phyloP scores from a whole-genome alignment of 2,888 invertebrate genomes.

The Plemyria rubiginata region DNA sequence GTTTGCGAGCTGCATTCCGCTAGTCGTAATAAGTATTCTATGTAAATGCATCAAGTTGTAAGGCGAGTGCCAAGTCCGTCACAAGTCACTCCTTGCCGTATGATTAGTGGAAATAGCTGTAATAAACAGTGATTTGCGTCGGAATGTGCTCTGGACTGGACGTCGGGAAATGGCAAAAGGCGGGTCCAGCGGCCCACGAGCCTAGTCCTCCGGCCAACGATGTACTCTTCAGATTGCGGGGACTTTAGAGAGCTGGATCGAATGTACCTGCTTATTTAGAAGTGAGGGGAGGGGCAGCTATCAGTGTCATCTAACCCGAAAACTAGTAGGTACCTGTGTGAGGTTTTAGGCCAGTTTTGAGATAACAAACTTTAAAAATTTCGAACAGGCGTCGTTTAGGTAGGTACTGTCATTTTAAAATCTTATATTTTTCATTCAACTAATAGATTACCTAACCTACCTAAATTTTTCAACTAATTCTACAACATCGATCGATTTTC shows the following conservation, averaged over 20 bases:
- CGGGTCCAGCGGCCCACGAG: slow-evolving; percentile 58
- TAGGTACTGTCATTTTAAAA: too few species aligned
- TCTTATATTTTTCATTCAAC: too few species aligned
- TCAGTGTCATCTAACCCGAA: not conserved
- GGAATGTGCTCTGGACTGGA: slow-evolving; percentile 58
- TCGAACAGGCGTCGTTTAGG: too few species aligned
- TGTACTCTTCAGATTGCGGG: not conserved
- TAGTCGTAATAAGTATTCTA: not conserved
- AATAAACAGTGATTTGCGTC: slow-evolving; percentile 75
- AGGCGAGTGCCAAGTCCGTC: slow-evolving; percentile 25
- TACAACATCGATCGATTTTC: too few species aligned
- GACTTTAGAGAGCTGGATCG: not conserved
- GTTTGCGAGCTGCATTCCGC: too few species aligned
- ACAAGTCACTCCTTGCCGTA: slow-evolving; percentile 10
- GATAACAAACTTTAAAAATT: too few species aligned
- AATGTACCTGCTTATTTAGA: not conserved
- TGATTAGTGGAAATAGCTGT: slow-evolving; percentile 63
- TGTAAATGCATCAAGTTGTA: not conserved
- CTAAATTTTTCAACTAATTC: too few species aligned
- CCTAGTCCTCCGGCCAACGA: slow-evolving; percentile 46
- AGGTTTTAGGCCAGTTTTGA: not conserved
- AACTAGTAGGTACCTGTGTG: not conserved
- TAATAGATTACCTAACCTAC: too few species aligned
- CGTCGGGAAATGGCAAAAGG: slow-evolving; percentile 64
- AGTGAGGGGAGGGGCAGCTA: not conserved